These are phyloP conservation scores for Archivesica marissinica DNA, from an alignment of 1,140 invertebrate species.

Conservation along the genomic window DNA sequence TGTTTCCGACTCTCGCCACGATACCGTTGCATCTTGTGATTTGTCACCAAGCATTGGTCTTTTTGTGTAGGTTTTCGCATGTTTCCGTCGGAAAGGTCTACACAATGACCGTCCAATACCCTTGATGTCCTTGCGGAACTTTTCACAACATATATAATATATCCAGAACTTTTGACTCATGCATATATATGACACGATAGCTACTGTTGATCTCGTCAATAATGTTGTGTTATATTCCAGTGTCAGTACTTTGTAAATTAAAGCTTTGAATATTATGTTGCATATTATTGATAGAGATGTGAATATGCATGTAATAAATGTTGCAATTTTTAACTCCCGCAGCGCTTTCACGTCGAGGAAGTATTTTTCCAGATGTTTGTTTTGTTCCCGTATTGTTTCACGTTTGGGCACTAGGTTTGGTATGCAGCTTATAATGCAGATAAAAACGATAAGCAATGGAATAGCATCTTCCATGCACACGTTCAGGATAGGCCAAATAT, in stretches of 20 bases:
- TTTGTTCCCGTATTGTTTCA: background rate
- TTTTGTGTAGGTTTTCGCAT: background rate
- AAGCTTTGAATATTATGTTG: background rate
- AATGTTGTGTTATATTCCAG: slow-evolving; percentile 50
- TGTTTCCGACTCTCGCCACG: slow-evolving; percentile 39
- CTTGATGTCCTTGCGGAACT: slow-evolving; percentile 47
- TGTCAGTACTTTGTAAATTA: background rate
- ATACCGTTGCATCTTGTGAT: slow-evolving; percentile 9
- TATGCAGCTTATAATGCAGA: slow-evolving; percentile 56
- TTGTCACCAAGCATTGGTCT: background rate
- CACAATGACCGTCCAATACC: slow-evolving; percentile 2
- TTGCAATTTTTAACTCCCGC: slow-evolving; percentile 68
- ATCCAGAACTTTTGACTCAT: slow-evolving; percentile 70
- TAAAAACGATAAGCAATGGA: slow-evolving; percentile 68
- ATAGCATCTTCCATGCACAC: slow-evolving; percentile 70
- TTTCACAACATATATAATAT: slow-evolving; percentile 54
- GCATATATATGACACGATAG: slow-evolving; percentile 63
- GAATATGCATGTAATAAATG: slow-evolving; percentile 61
- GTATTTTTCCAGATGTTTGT: slow-evolving; percentile 72
- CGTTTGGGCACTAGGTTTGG: background rate
- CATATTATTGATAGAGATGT: slow-evolving; percentile 33
- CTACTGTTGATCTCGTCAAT: background rate
- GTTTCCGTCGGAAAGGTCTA: background rate
- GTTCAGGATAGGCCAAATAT: slow-evolving; percentile 78
- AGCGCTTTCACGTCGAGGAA: slow-evolving; percentile 76